Evolutionary conservation across 2,113 vertebrate species (phyloP).

Genomic region (Triplophysa siluroides): DNA sequence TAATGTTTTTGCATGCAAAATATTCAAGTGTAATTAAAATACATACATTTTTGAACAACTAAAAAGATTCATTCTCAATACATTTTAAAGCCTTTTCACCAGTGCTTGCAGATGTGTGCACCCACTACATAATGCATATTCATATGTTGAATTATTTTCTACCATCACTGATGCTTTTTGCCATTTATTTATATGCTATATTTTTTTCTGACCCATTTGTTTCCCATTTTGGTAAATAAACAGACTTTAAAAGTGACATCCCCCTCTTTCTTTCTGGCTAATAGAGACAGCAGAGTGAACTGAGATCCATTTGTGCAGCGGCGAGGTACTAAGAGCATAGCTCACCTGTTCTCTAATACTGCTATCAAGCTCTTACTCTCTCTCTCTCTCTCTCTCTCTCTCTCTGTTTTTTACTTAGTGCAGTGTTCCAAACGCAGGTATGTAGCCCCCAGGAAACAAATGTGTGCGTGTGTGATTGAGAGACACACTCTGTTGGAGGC

Average conservation of each 20-base stretch:
- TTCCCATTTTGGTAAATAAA: conserved; percentile 3
- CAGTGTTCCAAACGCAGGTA: conserved; percentile 38
- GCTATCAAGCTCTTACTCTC: conserved; percentile 15
- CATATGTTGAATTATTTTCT: no score
- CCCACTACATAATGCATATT: no score
- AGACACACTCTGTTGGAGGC: conserved; percentile 13
- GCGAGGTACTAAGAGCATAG: conserved; percentile 7
- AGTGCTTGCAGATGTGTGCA: no score
- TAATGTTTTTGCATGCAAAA: no score
- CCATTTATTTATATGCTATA: no score
- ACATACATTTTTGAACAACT: no score
- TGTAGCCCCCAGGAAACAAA: conserved; percentile 14
- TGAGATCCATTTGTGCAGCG: conserved; percentile 16
- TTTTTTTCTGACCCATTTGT: no score
- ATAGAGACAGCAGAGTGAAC: conserved; percentile 12
- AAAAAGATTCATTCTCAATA: no score
- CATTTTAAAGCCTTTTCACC: no score
- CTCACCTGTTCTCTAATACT: conserved; percentile 38
- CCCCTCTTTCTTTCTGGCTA: background rate
- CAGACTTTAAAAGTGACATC: conserved; percentile 9
- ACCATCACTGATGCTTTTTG: no score
- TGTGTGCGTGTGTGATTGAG: conserved; percentile 17
- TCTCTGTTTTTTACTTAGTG: conserved; percentile 42
- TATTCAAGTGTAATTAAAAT: no score
- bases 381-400: conserved; percentile 2